Conservation (phyloP, 92 coral and sea anemone genomes). For the Porites cylindrica region DNA sequence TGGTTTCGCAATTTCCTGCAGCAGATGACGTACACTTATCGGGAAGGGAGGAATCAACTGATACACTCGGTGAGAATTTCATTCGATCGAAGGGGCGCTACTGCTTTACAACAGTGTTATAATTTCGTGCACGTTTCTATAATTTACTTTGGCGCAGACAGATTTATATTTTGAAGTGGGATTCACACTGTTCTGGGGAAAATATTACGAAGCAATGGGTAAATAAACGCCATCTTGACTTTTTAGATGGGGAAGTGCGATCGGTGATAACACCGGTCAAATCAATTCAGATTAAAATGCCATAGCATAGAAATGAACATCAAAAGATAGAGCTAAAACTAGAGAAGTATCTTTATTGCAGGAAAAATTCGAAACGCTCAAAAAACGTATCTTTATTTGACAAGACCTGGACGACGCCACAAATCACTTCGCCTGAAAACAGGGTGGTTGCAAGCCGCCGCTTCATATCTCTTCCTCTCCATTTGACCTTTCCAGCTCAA, state of each 20-base stretch:
- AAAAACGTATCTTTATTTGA: neutral
- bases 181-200: neutral
- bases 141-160: neutral
- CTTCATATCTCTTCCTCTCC: neutral
- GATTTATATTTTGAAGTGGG: neutral
- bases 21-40: neutral
- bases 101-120: neutral
- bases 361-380: neutral
- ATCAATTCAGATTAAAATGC: conserved; percentile 7
- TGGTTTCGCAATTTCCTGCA: neutral
- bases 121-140: too few relatives aligned
- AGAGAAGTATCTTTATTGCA: neutral
- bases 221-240: neutral
- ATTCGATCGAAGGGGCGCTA: neutral
- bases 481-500: neutral
- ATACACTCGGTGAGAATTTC: neutral
- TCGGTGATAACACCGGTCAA: neutral
- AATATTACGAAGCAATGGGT: too few relatives aligned
- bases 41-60: neutral
- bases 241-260: neutral
- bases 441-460: neutral
- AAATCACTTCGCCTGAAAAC: neutral
- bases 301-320: neutral
- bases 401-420: too few relatives aligned
- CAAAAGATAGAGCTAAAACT: neutral